Evolutionary conservation across 2,888 invertebrate species (phyloP).

Genomic region (Oscheius sp.): DNA sequence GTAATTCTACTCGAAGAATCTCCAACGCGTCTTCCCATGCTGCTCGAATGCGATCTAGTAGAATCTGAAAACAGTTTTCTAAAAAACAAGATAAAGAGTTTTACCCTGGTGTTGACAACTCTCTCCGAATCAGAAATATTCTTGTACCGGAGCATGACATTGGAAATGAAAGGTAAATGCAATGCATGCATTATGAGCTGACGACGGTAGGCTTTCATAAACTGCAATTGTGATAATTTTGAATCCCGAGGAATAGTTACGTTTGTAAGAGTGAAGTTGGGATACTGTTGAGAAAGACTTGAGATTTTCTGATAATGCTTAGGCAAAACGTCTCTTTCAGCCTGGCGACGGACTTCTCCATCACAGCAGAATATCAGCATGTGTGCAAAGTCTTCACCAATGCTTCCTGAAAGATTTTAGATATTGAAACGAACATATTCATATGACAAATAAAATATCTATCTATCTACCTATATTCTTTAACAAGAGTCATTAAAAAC

Average conservation of each 20-base stretch:
- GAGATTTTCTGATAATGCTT: conserved; percentile 39
- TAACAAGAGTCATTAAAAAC: no score
- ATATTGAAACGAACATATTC: no score
- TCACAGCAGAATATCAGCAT: conserved; percentile 54
- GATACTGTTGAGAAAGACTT: neutral
- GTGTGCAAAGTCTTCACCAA: conserved; percentile 52
- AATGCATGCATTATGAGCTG: conserved; percentile 51
- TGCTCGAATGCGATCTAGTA: conserved; percentile 42
- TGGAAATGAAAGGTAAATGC: conserved; percentile 54
- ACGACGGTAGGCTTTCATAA: conserved; percentile 46
- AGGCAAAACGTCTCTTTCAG: conserved; percentile 44
- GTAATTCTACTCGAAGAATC: conserved; percentile 45
- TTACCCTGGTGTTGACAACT: conserved; percentile 39
- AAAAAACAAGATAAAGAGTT: neutral
- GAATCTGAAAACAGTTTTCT: conserved; percentile 30
- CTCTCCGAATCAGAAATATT: conserved; percentile 41
- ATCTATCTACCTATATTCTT: no score
- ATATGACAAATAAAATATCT: no score
- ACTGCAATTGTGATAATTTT: conserved; percentile 30
- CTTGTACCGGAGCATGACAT: conserved; percentile 49
- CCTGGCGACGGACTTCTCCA: conserved; percentile 36
- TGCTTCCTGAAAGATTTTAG: conserved; percentile 34
- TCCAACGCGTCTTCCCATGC: conserved; percentile 54
- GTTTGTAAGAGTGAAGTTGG: conserved; percentile 9
- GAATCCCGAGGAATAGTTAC: neutral